Evolutionary conservation across 2,888 invertebrate species (phyloP).

Genomic region (Magallana nippona): DNA sequence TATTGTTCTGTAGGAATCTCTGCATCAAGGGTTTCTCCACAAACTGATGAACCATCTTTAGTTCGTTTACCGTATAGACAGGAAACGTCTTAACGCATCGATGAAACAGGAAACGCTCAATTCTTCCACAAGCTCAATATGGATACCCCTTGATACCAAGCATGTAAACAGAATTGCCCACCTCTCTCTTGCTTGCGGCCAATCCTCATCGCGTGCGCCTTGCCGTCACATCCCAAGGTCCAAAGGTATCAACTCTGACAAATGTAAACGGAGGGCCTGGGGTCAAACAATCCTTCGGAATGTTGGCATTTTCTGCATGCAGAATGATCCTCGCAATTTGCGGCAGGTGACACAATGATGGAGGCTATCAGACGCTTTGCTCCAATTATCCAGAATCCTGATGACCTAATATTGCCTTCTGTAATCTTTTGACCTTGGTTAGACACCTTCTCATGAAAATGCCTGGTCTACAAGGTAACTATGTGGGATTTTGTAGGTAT

Average conservation of each 20-base stretch:
- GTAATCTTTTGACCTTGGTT: slow-evolving; percentile 56
- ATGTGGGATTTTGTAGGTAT: slow-evolving; percentile 48
- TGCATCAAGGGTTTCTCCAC: slow-evolving; percentile 34
- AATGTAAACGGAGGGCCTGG: slow-evolving; percentile 54
- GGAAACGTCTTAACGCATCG: slow-evolving; percentile 46
- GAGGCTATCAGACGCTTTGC: slow-evolving; percentile 46
- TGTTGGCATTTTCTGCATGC: slow-evolving; percentile 32
- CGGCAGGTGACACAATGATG: slow-evolving; percentile 44
- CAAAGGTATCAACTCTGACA: slow-evolving; percentile 55
- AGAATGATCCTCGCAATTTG: slow-evolving; percentile 24
- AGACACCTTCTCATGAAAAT: slow-evolving; percentile 49
- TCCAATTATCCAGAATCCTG: slow-evolving; percentile 55
- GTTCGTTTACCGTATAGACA: slow-evolving; percentile 37
- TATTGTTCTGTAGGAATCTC: slow-evolving; percentile 33
- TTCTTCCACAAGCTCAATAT: slow-evolving; percentile 54
- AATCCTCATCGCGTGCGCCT: slow-evolving; percentile 48
- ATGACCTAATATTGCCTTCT: slow-evolving; percentile 49
- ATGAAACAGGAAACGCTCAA: slow-evolving; percentile 51
- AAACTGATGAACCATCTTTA: slow-evolving; percentile 23
- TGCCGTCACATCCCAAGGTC: slow-evolving; percentile 48
- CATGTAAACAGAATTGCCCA: slow-evolving; percentile 59
- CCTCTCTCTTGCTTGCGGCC: slow-evolving; percentile 47
- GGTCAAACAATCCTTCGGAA: slow-evolving; percentile 48
- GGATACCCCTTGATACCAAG: slow-evolving; percentile 48
- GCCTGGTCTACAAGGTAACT: slow-evolving; percentile 44